phyloP scores from a whole-genome alignment of 2,888 invertebrate species.

The Didymodactylos carnosus region DNA sequence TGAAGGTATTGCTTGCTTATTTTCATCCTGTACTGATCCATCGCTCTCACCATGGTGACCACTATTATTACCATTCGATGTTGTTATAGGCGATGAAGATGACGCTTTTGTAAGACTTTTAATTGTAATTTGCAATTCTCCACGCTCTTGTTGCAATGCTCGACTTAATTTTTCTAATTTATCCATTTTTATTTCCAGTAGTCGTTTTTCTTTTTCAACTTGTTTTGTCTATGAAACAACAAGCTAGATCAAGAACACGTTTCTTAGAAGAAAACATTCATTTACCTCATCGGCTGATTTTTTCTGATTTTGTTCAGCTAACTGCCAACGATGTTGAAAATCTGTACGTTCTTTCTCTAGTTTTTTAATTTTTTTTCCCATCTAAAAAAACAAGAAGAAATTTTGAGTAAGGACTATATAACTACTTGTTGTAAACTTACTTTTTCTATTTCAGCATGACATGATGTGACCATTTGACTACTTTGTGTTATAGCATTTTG shows the following conservation, averaged over 20 bases:
- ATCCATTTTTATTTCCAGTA: constrained; percentile 48
- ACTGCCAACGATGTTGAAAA: constrained; percentile 68
- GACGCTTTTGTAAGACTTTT: neutral
- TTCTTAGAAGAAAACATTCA: constrained; percentile 19
- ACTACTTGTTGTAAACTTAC: constrained; percentile 33
- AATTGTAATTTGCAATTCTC: constrained; percentile 8
- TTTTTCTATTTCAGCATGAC: constrained; percentile 65
- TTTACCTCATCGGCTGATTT: constrained; percentile 52
- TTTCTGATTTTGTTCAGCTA: constrained; percentile 51
- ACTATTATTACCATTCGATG: no score
- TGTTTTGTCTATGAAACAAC: neutral
- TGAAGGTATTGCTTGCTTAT: neutral
- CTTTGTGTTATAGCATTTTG: constrained; percentile 64
- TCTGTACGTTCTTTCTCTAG: constrained; percentile 62
- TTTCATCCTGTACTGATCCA: no score
- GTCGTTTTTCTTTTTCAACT: constrained; percentile 39
- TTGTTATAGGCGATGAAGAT: neutral
- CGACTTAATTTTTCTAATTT: constrained; percentile 59
- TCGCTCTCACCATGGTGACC: no score
- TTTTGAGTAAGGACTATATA: neutral
- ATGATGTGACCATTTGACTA: constrained; percentile 60
- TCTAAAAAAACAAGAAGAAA: constrained; percentile 38
- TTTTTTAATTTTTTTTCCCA: constrained; percentile 66
- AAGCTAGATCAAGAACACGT: neutral
- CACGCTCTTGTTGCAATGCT: constrained; percentile 46